These are phyloP conservation scores for Hipposideros larvatus DNA, from an alignment of 2,797 vertebrate genomes.

Conservation along the genomic window DNA sequence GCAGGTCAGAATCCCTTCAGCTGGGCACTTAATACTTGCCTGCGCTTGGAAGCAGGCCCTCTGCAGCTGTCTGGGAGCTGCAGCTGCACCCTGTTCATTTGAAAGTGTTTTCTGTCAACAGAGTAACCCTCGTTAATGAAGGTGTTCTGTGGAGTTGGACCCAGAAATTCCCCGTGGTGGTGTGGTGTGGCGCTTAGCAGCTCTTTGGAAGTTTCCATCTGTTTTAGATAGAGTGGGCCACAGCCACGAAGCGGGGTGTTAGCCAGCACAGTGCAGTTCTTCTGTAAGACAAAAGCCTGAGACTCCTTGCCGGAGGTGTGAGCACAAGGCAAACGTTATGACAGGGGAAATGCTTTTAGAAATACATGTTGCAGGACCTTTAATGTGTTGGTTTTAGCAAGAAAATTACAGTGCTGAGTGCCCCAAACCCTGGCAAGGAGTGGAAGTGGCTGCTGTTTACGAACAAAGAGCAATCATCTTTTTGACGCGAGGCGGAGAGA, in stretches of 20 bases:
- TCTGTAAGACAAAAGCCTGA: not conserved
- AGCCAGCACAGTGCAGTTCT: not conserved
- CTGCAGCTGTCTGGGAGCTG: not conserved
- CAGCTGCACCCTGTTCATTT: not conserved
- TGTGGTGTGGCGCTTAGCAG: not conserved
- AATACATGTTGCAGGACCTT: not conserved
- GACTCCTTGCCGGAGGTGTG: not conserved
- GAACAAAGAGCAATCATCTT: conserved; percentile 43
- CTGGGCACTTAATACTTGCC: not conserved
- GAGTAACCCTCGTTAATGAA: not conserved
- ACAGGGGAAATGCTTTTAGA: not conserved
- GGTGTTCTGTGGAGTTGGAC: not conserved
- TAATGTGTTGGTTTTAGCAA: not conserved
- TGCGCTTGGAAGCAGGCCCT: not conserved
- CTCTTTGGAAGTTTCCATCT: not conserved
- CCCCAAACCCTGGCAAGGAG: not conserved
- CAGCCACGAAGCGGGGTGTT: not conserved
- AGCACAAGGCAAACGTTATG: not conserved
- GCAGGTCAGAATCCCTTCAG: conserved; percentile 24
- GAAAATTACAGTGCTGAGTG: not conserved
- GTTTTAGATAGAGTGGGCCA: not conserved
- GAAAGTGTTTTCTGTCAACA: not conserved
- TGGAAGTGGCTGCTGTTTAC: not conserved
- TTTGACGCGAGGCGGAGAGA: not conserved
- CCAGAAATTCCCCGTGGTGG: not conserved